These are phyloP conservation scores for Agrypnus murinus DNA, from an alignment of 2,888 invertebrate species.

Conservation along the genomic window DNA sequence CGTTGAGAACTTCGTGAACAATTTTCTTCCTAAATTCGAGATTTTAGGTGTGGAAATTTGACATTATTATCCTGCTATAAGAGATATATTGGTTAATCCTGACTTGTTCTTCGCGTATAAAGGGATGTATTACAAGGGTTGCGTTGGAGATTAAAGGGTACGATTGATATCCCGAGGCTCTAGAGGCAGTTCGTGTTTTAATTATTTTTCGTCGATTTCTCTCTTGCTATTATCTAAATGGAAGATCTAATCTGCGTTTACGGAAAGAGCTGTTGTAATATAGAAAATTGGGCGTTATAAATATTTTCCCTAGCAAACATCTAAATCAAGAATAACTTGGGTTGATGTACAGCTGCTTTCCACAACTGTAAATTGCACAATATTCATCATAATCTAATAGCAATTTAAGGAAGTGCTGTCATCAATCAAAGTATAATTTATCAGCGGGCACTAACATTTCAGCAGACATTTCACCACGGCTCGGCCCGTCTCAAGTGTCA, in stretches of 20 bases:
- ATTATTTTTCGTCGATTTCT: constrained; percentile 16
- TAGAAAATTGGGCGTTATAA: constrained; percentile 26
- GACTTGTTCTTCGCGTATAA: constrained; percentile 2
- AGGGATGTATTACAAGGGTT: constrained; percentile 16
- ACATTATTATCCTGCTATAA: background rate
- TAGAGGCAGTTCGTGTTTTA: background rate
- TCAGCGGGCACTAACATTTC: constrained; percentile 53
- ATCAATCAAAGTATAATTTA: constrained; percentile 61
- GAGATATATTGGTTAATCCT: constrained; percentile 6
- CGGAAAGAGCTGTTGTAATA: constrained; percentile 17
- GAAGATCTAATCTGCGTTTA: background rate
- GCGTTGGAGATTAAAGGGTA: constrained; percentile 7
- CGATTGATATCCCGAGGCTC: background rate
- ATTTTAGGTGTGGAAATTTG: background rate
- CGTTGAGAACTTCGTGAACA: constrained; percentile 16
- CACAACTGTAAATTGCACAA: constrained; percentile 51
- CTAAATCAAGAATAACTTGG: constrained; percentile 47
- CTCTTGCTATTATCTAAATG: constrained; percentile 30
- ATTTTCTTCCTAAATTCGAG: background rate
- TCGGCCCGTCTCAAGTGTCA: constrained; percentile 53
- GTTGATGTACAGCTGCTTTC: constrained; percentile 48
- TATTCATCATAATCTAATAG: constrained; percentile 59
- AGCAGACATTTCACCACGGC: constrained; percentile 48
- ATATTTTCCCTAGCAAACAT: constrained; percentile 29
- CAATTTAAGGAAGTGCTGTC: constrained; percentile 59